phyloP scores from a whole-genome alignment of 2,797 vertebrate species.

The Rhincodon typus region DNA sequence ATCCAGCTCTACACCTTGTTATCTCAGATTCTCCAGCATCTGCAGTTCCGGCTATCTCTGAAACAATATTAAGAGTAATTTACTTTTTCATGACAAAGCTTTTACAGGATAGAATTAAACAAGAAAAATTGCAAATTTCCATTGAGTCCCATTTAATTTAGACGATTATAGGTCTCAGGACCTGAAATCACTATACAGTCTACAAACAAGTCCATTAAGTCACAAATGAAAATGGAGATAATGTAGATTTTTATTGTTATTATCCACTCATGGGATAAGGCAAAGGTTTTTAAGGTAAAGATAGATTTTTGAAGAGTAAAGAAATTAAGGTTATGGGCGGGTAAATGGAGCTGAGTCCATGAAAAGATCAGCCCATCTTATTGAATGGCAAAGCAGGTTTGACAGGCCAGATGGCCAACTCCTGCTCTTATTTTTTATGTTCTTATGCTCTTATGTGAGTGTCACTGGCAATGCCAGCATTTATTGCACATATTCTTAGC shows the following conservation, averaged over 20 bases:
- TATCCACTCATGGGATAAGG: neutral
- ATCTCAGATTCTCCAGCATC: too few species aligned
- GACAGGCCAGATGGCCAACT: too few species aligned
- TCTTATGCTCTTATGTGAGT: neutral
- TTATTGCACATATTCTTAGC: neutral
- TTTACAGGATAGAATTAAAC: neutral
- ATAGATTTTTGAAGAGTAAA: too few species aligned
- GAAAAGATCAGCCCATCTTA: too few species aligned
- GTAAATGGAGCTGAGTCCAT: too few species aligned
- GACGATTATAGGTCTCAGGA: neutral
- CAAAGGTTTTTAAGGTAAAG: too few species aligned
- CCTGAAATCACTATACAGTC: neutral
- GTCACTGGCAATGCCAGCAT: neutral
- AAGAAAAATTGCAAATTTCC: neutral
- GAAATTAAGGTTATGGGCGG: too few species aligned
- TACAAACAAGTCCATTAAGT: neutral
- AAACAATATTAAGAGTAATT: constrained; percentile 16
- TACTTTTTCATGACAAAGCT: neutral
- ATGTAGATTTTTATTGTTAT: neutral
- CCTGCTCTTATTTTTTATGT: too few species aligned
- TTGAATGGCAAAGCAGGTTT: too few species aligned
- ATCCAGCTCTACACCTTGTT: too few species aligned
- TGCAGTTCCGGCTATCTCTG: too few species aligned
- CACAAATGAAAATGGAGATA: neutral
- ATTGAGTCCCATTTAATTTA: neutral